Conservation (phyloP, 2,888 invertebrate species). For the Melolontha melolontha region DNA sequence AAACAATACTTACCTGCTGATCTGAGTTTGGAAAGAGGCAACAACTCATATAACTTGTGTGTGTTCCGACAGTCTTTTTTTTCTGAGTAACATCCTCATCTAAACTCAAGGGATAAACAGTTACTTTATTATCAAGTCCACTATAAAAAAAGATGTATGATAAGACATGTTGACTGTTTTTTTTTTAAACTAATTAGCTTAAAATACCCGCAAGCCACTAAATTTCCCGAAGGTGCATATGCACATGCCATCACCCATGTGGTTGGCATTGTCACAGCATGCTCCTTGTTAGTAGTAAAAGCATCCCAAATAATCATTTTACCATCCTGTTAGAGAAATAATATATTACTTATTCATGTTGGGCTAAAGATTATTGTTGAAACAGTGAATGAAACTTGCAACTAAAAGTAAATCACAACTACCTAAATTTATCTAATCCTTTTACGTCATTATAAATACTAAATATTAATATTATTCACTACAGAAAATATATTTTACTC, state of each 20-base stretch:
- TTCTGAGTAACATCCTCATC: constrained; percentile 93
- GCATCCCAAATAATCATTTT: constrained; percentile 99
- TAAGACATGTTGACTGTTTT: no score
- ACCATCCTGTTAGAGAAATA: constrained; percentile 80
- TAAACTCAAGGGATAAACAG: constrained; percentile 92
- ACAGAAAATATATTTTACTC: constrained; percentile 1
- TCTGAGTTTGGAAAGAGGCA: constrained; percentile 98
- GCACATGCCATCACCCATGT: constrained; percentile 99
- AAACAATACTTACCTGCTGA: constrained; percentile 80
- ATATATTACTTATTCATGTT: not conserved
- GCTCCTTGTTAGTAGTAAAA: constrained; percentile 96
- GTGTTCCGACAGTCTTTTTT: constrained; percentile 96
- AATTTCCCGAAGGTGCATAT: constrained; percentile 92
- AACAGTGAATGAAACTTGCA: no score
- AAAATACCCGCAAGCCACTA: constrained; percentile 92
- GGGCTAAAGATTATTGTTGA: no score
- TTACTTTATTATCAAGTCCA: constrained; percentile 99
- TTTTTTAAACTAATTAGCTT: no score
- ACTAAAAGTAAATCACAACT: no score
- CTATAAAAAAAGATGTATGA: constrained; percentile 66
- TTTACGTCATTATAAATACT: no score
- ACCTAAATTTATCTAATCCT: no score
- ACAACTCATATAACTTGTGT: constrained; percentile 98
- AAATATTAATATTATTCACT: no score
- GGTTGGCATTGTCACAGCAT: constrained; percentile 95